Percentiles rank a stretch among this genome's conserved stretches.
Conservation (phyloP, 2,113 vertebrate genomes). For the Pseudonaja textilis region DNA sequence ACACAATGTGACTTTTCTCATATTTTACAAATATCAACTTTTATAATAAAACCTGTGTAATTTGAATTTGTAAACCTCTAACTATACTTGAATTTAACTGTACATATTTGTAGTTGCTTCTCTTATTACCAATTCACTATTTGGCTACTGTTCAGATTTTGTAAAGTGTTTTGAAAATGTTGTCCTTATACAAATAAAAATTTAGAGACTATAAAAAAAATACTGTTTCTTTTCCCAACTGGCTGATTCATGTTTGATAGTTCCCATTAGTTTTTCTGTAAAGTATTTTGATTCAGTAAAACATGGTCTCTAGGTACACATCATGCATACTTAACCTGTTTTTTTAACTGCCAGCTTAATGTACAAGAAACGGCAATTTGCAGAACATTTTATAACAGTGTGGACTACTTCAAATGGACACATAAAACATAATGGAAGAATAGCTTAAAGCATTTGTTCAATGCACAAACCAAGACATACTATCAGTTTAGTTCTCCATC, state of each 20-base stretch:
- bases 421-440: slow-evolving; percentile 18
- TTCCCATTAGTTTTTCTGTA: slow-evolving; percentile 34
- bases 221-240: slow-evolving; percentile 36
- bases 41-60: slow-evolving; percentile 45
- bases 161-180: slow-evolving; percentile 13
- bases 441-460: slow-evolving; percentile 32
- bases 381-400: slow-evolving; percentile 23
- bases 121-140: slow-evolving; percentile 20
- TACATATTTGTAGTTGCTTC: slow-evolving; percentile 19
- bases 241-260: slow-evolving; percentile 24
- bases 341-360: slow-evolving; percentile 38
- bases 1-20: slow-evolving; percentile 26
- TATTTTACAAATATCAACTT: slow-evolving; percentile 37
- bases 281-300: slow-evolving; percentile 36
- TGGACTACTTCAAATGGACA: neutral
- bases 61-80: slow-evolving; percentile 11
- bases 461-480: neutral
- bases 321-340: slow-evolving; percentile 20
- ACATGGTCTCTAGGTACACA: slow-evolving; percentile 5
- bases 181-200: slow-evolving; percentile 27
- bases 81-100: slow-evolving; percentile 26
- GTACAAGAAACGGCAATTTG: slow-evolving; percentile 20
- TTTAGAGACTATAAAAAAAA: slow-evolving; percentile 32
- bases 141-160: slow-evolving; percentile 34
- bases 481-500: neutral